Conservation (phyloP, 2,888 invertebrate species). For the Coronaproctus castanopsis region DNA sequence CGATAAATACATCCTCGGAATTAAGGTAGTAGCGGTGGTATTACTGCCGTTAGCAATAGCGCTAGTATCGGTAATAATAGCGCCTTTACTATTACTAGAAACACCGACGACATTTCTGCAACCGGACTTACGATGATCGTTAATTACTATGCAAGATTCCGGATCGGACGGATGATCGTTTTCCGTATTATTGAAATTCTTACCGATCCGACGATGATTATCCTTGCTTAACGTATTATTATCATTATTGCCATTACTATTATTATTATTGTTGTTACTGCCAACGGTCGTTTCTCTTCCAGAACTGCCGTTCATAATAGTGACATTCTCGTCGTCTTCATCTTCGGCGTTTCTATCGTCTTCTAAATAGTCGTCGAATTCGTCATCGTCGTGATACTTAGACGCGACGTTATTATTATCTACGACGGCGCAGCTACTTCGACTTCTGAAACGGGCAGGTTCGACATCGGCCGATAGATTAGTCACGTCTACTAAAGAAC, state of each 20-base stretch:
- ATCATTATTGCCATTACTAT: background rate
- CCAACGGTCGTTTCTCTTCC: background rate
- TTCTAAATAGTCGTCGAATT: constrained; percentile 1
- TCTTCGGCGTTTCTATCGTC: constrained; percentile 1
- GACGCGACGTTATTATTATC: constrained; percentile 4
- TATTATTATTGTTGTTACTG: background rate
- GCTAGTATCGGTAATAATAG: constrained; percentile 22
- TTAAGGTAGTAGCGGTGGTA: background rate
- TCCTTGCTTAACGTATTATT: constrained; percentile 2
- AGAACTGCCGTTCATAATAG: constrained; percentile 14
- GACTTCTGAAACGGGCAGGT: background rate
- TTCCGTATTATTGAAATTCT: constrained; percentile 8
- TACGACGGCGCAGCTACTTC: constrained; percentile 12
- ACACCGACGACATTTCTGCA: constrained; percentile 22
- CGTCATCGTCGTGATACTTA: background rate
- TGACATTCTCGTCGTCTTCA: constrained; percentile 14
- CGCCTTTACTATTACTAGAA: constrained; percentile 28
- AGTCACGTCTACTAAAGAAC: constrained; percentile 52
- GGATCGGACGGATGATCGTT: constrained; percentile 29
- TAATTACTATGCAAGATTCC: constrained; percentile 54
- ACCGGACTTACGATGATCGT: constrained; percentile 44
- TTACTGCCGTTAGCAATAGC: constrained; percentile 7
- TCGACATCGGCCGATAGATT: constrained; percentile 10
- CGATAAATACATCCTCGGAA: constrained; percentile 9
- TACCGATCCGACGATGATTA: background rate